Evolutionary conservation across 2,113 vertebrate genomes (phyloP).

Genomic region (Benitochromis conjunctus): DNA sequence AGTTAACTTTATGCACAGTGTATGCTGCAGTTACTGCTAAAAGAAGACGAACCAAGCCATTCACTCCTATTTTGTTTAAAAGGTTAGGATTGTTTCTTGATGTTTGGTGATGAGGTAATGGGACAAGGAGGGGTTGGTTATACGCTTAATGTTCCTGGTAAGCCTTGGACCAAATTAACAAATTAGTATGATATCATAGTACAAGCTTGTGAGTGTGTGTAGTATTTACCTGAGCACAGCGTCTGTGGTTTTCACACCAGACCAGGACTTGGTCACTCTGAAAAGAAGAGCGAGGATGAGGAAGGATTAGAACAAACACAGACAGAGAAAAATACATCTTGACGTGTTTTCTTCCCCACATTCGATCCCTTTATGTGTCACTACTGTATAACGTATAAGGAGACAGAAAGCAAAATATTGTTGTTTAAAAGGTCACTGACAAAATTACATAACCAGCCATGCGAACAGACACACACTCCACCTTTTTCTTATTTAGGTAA

Average conservation of each 20-base stretch:
- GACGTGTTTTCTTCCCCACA: neutral
- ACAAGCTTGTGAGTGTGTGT: neutral
- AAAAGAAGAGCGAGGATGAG: conserved; percentile 21
- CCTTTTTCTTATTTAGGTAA: conserved; percentile 36
- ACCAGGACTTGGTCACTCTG: conserved; percentile 67
- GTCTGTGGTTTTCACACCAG: conserved; percentile 69
- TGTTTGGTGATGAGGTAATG: neutral
- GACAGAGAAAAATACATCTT: neutral
- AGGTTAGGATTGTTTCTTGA: neutral
- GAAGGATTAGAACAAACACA: conserved; percentile 22
- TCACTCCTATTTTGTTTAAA: neutral
- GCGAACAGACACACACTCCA: conserved; percentile 7
- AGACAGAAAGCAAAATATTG: conserved; percentile 44
- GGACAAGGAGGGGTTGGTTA: neutral
- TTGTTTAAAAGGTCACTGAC: conserved; percentile 32
- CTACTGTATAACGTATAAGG: neutral
- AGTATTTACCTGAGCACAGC: conserved; percentile 65
- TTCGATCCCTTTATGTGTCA: neutral
- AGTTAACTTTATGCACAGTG: neutral
- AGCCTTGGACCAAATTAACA: neutral
- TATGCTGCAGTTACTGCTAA: too few relatives aligned
- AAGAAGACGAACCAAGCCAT: neutral
- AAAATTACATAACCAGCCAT: neutral
- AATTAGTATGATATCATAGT: neutral
- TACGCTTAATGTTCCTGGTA: neutral